Evolutionary conservation across 2,888 invertebrate species (phyloP), one percentile per base, ranked within the genome.

Genomic region (Amblyjoppa fuscipennis): DNA sequence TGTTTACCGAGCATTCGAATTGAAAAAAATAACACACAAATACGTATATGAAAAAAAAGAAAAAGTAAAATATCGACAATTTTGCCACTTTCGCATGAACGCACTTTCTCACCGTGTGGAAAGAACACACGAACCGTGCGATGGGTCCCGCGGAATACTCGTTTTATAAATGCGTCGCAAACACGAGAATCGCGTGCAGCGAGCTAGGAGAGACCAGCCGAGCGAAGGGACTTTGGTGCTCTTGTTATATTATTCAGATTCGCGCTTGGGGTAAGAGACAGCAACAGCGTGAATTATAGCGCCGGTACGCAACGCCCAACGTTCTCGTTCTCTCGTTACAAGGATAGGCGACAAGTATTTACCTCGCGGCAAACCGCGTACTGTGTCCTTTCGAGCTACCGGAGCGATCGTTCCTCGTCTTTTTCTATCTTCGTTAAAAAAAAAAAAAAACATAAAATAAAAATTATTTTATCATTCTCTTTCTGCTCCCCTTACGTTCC

Each of bases 201-300:
- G 64, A 69, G 61, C 31, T 64, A 28, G 16, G 56, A 56, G 51
- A 51, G 53, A 75, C 75, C 20, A 61, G 66, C 64, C 75, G 56
- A 49, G 76, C 76, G 68, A 68, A 38, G 49, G 41, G 68, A 28
- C 74, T 61, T 71, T 66, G 75, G 51, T 82, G 68, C 69, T 82
- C 74, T 81, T 83, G 85, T 87, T 85, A 83, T 80, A 81, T 83
- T 87, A 85, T 87, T 85, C 78, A 79, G 81, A 87, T 87, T 75
- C 83, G 56, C 53, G 56, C 76, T 74, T 34, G 74, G 59, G 66
- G 69, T 20, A 41, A 49, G 71, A 69, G 69, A 51, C 59, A 76
- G 34, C 53, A 69, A 53, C 68, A 64, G 69, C 77, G 84, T 77
- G 84, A 87, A 79, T 80, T 81, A 84, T 81, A 82, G 84, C 79